phyloP scores from a whole-genome alignment of 2,113 vertebrate species.

The Ondatra zibethicus region DNA sequence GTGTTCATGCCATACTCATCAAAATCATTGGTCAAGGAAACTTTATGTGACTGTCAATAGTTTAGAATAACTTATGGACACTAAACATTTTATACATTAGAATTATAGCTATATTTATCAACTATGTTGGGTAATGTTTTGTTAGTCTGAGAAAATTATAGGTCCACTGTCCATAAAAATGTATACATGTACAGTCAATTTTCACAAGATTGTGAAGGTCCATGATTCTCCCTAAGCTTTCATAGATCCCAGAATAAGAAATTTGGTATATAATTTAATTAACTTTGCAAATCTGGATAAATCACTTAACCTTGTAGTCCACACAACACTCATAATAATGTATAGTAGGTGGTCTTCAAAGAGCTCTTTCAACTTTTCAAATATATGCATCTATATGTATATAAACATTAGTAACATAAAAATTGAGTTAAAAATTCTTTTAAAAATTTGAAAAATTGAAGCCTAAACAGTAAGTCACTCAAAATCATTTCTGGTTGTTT shows the following conservation, averaged over 20 bases:
- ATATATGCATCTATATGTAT: not conserved
- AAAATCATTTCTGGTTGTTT: not conserved
- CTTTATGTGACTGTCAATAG: not conserved
- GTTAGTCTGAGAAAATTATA: conserved; percentile 8
- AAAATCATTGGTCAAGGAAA: not conserved
- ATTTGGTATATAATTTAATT: not conserved
- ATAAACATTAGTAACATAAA: not conserved
- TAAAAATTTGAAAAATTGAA: not conserved
- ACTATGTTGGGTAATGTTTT: not conserved
- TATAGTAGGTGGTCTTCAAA: not conserved
- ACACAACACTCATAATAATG: not conserved
- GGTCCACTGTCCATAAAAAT: conserved; percentile 9
- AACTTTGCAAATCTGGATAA: conserved; percentile 27
- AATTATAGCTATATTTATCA: not conserved
- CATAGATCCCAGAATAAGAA: not conserved
- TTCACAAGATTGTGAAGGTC: not conserved
- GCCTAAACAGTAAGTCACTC: not conserved
- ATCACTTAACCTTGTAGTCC: not conserved
- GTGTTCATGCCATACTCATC: not conserved
- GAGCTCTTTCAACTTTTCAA: not conserved
- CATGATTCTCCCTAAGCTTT: conserved; percentile 8
- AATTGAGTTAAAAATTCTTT: not conserved
- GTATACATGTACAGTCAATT: not conserved
- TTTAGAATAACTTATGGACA: not conserved
- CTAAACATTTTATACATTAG: not conserved